Evolutionary conservation across 2,797 vertebrate species (phyloP).

Genomic region (Adrianichthys oophorus): DNA sequence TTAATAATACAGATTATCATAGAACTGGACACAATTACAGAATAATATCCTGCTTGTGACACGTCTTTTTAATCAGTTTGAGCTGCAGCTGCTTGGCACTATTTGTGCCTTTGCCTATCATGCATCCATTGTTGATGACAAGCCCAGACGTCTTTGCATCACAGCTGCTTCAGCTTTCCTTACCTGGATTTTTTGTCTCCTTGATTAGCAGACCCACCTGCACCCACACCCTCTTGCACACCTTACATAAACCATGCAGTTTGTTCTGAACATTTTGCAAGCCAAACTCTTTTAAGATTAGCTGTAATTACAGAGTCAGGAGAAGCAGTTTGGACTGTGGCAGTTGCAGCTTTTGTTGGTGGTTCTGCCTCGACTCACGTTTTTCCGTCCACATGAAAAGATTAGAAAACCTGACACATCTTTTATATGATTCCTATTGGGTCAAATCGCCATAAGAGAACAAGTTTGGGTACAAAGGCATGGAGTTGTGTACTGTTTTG

Average conservation of each 20-base stretch:
- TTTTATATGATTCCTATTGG: conserved; percentile 11
- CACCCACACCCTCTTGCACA: conserved; percentile 28
- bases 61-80: conserved; percentile 23
- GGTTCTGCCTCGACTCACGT: conserved; percentile 47
- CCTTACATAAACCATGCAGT: conserved; percentile 40
- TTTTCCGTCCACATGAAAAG: conserved; percentile 14
- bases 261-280: conserved; percentile 38
- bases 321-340: conserved; percentile 25
- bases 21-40: conserved; percentile 52
- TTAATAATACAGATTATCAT: not conserved
- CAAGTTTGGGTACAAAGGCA: conserved; percentile 49
- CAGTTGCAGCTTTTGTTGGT: conserved; percentile 62
- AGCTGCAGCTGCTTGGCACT: conserved; percentile 65
- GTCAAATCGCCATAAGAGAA: conserved; percentile 22
- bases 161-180: conserved; percentile 37
- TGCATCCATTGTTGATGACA: conserved; percentile 69
- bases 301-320: conserved; percentile 58
- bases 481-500: conserved; percentile 58
- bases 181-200: conserved; percentile 37
- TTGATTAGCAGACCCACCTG: conserved; percentile 49
- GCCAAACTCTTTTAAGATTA: conserved; percentile 51
- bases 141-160: conserved; percentile 54
- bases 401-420: conserved; percentile 19
- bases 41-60: conserved; percentile 29
- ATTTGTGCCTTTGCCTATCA: conserved; percentile 49